Evolutionary conservation across 2,113 vertebrate genomes (phyloP).

Genomic region (Caranx melampygus): DNA sequence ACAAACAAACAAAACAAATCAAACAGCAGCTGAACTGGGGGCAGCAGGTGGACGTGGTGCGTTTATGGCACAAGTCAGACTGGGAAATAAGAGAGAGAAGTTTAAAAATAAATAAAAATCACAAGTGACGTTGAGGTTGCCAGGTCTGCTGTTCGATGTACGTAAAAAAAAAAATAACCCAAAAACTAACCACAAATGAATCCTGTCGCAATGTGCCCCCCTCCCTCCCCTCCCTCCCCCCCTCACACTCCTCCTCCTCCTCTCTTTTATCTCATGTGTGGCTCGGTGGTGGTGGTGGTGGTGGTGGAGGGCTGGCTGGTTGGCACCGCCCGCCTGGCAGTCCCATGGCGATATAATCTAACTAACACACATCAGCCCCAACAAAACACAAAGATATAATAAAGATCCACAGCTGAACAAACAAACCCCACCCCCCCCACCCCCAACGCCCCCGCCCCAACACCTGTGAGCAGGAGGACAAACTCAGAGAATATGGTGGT

Average conservation of each 20-base stretch:
- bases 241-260: background rate
- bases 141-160: background rate
- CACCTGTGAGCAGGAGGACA: slow-evolving; percentile 42
- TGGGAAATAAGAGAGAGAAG: background rate
- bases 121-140: slow-evolving; percentile 4
- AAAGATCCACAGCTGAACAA: slow-evolving; percentile 18
- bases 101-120: background rate
- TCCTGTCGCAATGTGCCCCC: background rate
- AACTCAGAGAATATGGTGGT: slow-evolving; percentile 32
- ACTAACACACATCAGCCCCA: slow-evolving; percentile 34
- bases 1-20: too few species aligned
- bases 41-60: slow-evolving; percentile 6
- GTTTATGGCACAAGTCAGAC: slow-evolving; percentile 28
- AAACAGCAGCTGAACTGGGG: background rate
- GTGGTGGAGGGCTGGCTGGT: slow-evolving; percentile 50
- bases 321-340: slow-evolving; percentile 67
- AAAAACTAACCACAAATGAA: background rate
- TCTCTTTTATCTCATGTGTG: slow-evolving; percentile 15
- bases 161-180: background rate
- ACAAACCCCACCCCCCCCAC: too few species aligned
- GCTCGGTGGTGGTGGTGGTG: slow-evolving; percentile 7
- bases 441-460: slow-evolving; percentile 1
- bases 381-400: background rate
- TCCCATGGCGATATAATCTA: slow-evolving; percentile 66
- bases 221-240: background rate